Evolutionary conservation across 2,888 invertebrate genomes (phyloP).

Genomic region (Notocelia uddmanniana): DNA sequence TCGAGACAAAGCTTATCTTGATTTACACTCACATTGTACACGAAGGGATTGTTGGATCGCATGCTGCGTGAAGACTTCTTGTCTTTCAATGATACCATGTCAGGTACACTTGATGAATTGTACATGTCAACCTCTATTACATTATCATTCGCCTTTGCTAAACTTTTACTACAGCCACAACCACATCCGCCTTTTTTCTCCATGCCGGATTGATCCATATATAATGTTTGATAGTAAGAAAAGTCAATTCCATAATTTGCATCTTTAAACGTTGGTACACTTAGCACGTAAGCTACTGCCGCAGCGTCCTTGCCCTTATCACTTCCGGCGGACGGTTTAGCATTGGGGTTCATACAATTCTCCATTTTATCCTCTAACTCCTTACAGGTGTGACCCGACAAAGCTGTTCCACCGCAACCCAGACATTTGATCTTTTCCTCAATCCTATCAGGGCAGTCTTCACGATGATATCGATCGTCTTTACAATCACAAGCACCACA

Average conservation of each 20-base stretch:
- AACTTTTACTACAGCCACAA: conserved; percentile 57
- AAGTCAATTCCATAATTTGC: conserved; percentile 62
- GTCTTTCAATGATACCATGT: conserved; percentile 46
- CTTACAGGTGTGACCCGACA: conserved; percentile 68
- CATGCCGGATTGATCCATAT: conserved; percentile 46
- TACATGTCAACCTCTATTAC: conserved; percentile 45
- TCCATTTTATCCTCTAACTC: conserved; percentile 62
- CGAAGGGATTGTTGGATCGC: conserved; percentile 53
- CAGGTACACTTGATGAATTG: conserved; percentile 49
- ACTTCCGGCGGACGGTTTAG: background rate
- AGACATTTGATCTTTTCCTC: conserved; percentile 56
- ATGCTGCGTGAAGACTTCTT: conserved; percentile 51
- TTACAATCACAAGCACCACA: conserved; percentile 77
- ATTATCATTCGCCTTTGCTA: conserved; percentile 22
- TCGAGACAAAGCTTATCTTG: conserved; percentile 61
- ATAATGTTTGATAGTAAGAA: conserved; percentile 58
- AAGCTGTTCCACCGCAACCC: conserved; percentile 67
- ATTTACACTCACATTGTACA: conserved; percentile 58
- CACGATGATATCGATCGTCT: conserved; percentile 76
- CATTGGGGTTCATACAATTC: conserved; percentile 57
- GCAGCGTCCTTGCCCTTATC: conserved; percentile 57
- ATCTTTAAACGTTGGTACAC: conserved; percentile 59
- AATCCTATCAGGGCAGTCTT: conserved; percentile 63
- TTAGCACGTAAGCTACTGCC: conserved; percentile 62
- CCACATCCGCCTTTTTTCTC: conserved; percentile 50